Evolutionary conservation across 2,113 vertebrate species (phyloP), one percentile per base, ranked within the genome.

Genomic region (Pseudorhombus dupliciocellatus): DNA sequence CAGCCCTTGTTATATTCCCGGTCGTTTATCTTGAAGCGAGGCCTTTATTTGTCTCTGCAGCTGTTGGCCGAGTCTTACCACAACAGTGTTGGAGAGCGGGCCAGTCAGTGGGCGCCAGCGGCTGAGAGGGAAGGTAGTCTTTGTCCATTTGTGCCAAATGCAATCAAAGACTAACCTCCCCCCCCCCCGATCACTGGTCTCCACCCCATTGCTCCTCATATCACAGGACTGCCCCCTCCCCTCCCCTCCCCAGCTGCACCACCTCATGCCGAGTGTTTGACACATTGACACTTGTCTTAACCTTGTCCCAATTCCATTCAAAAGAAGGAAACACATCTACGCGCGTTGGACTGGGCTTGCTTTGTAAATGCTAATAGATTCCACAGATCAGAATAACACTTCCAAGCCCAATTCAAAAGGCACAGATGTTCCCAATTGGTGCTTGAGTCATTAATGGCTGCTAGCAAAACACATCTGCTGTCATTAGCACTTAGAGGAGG

Each of bases 1-100:
- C 77, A 59, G 64, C 66, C 72, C 79, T 83, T 70, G 77, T 89
- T 85, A 82, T 75, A 84, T 75, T 81, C 66, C 73, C 70, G 70
- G 80, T 89, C 80, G 63, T 78, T 86, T 80, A 61, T 79, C 75
- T 84, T 60, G 75, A 83, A 80, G 83, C 50, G 83, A 84, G 71
- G 75, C 71, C 80, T 87, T 81, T 80, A 84, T 87, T 89, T 89
- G 79, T 86, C 75, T 82, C 75, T 77, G 70, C 89, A 88, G 84
- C 85, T 90, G 90, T 89, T 72, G 70, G 70, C 80, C 73, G 55
- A 84, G 85, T 84, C 77, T 80, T 86, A 59, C 80, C 58, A 76
- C 74, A 80, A 75, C 80, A 75, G 78, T 79, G 77, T 81, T 79
- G 31, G 53, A 52, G 72, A 80, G 78, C 65, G 66, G 69, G 86